Percentiles rank a stretch among this genome's conserved stretches.
These are phyloP conservation scores for Galerucella nymphaeae DNA, from an alignment of 2,888 invertebrate species.

Conservation along the genomic window DNA sequence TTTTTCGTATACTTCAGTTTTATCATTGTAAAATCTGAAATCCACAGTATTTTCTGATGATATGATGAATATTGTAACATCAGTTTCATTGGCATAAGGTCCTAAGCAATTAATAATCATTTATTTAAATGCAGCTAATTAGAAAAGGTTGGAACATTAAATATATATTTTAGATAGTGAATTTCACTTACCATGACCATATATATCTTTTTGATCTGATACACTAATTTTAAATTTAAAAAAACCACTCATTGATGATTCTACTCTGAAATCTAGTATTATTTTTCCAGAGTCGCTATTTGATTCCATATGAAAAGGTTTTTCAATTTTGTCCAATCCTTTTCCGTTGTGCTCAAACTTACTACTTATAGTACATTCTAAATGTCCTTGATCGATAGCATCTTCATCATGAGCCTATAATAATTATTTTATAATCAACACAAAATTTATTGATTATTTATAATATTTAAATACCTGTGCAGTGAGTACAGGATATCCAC, in stretches of 20 bases:
- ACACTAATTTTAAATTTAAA: slow-evolving; percentile 70
- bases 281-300: slow-evolving; percentile 63
- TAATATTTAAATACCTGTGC: slow-evolving; percentile 42
- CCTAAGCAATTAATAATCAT: slow-evolving; percentile 29
- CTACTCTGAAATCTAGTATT: slow-evolving; percentile 67
- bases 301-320: slow-evolving; percentile 51
- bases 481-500: slow-evolving; percentile 40
- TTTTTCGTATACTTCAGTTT: slow-evolving; percentile 63
- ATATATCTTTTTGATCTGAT: slow-evolving; percentile 61
- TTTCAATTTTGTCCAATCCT: slow-evolving; percentile 51
- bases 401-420: slow-evolving; percentile 69
- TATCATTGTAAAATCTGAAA: slow-evolving; percentile 69
- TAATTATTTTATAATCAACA: background rate
- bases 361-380: slow-evolving; percentile 52
- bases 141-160: too few relatives aligned
- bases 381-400: slow-evolving; percentile 47
- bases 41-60: slow-evolving; percentile 69
- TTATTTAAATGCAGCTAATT: background rate
- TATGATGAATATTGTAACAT: slow-evolving; percentile 71
- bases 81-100: slow-evolving; percentile 61
- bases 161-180: background rate
- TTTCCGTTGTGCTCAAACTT: slow-evolving; percentile 37
- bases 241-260: slow-evolving; percentile 70
- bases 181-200: slow-evolving; percentile 41
- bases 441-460: background rate